A percentile compares a stretch with the other conserved stretches of the same genome.
phyloP scores from a whole-genome alignment of 1,140 invertebrate species.

The Megalonaias nervosa region DNA sequence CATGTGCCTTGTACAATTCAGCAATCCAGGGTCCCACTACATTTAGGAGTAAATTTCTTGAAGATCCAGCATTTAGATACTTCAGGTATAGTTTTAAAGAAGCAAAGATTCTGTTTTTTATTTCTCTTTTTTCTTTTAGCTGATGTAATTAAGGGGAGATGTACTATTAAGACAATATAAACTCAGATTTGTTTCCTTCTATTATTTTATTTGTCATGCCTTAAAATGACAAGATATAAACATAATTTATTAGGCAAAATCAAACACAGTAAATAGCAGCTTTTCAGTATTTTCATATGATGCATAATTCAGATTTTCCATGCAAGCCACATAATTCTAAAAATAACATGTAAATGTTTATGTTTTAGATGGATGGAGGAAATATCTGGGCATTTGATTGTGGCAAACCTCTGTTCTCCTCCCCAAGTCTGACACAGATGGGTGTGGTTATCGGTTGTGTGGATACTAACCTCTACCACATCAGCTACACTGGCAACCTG shows the following conservation, averaged over 20 bases:
- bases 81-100: too few species aligned
- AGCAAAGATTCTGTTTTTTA: too few species aligned
- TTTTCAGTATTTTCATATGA: neutral
- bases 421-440: slow-evolving; percentile 73
- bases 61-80: too few species aligned
- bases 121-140: too few species aligned
- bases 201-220: too few species aligned
- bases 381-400: slow-evolving; percentile 50
- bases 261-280: neutral
- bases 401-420: slow-evolving; percentile 78
- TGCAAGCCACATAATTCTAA: neutral
- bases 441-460: slow-evolving; percentile 76
- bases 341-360: slow-evolving; percentile 17
- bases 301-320: neutral
- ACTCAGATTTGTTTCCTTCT: too few species aligned
- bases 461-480: slow-evolving; percentile 72
- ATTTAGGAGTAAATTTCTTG: too few species aligned
- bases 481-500: slow-evolving; percentile 66
- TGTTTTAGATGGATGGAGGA: slow-evolving; percentile 48
- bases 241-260: neutral
- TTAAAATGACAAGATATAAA: neutral
- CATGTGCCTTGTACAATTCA: too few species aligned
- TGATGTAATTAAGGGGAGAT: too few species aligned
- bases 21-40: too few species aligned
- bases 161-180: too few species aligned